phyloP scores from a whole-genome alignment of 2,113 vertebrate species.

The Trogon melanurus region DNA sequence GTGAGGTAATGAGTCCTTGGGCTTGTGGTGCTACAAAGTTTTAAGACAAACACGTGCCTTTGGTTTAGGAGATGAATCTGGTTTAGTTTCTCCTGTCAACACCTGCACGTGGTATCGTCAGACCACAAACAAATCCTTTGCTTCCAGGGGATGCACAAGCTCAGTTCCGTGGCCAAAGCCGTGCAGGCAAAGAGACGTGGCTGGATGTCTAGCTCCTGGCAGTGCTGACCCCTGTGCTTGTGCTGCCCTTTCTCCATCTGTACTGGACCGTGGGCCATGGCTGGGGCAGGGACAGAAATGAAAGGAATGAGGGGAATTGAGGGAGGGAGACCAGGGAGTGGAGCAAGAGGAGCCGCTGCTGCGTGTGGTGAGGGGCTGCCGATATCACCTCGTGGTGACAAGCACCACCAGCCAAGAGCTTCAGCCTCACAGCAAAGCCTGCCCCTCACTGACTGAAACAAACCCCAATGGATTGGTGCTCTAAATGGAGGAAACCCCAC shows the following conservation, averaged over 20 bases:
- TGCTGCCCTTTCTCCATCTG: no score
- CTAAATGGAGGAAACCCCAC: not conserved
- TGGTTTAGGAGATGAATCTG: not conserved
- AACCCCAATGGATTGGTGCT: accelerated
- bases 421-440: not conserved
- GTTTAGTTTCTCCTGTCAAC: not conserved
- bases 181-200: accelerated
- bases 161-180: not conserved
- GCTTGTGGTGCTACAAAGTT: not conserved
- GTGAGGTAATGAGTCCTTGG: accelerated
- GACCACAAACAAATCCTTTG: not conserved
- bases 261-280: not conserved
- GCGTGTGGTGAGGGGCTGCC: not conserved
- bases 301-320: no score
- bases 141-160: not conserved
- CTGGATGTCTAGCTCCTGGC: no score
- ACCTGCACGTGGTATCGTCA: not conserved
- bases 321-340: not conserved
- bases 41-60: not conserved
- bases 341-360: accelerated
- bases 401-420: accelerated
- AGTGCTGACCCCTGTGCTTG: not conserved
- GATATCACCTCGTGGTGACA: no score
- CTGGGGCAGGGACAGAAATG: not conserved
- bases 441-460: not conserved